Conservation (phyloP, 2,888 invertebrate genomes). For the Busseola fusca region DNA sequence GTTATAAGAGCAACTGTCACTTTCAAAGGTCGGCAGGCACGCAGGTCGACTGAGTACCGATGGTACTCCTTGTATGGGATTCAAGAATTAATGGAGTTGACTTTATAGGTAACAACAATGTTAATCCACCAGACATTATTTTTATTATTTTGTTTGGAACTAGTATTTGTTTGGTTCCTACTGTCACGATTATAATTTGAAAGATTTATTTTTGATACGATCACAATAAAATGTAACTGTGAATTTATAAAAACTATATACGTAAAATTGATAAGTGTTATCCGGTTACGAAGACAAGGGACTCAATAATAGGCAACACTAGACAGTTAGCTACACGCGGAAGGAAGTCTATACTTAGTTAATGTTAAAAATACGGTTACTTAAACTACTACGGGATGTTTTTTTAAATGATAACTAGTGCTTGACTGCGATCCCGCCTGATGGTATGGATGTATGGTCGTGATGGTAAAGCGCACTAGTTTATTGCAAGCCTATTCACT, state of each 20-base stretch:
- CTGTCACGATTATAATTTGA: conserved; percentile 17
- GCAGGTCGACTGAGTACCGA: conserved; percentile 64
- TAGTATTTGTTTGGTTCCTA: neutral
- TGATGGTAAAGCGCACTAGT: too few relatives aligned
- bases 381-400: conserved; percentile 64
- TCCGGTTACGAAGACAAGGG: conserved; percentile 44
- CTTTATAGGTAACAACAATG: neutral
- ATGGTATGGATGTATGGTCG: too few relatives aligned
- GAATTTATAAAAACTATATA: conserved; percentile 31
- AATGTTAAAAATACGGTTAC: conserved; percentile 64
- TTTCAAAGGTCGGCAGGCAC: conserved; percentile 85
- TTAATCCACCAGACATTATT: neutral
- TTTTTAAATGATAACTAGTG: too few relatives aligned
- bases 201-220: conserved; percentile 31
- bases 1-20: conserved; percentile 83
- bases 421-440: too few relatives aligned
- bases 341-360: conserved; percentile 64
- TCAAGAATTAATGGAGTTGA: conserved; percentile 17
- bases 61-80: conserved; percentile 35
- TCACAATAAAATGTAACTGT: conserved; percentile 30
- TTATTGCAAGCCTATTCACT: too few relatives aligned
- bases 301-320: conserved; percentile 51
- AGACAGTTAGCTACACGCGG: conserved; percentile 60
- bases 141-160: neutral
- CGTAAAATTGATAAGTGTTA: conserved; percentile 23